Evolutionary conservation across 2,797 vertebrate species (phyloP).

Genomic region (Acrocephalus scirpaceus): DNA sequence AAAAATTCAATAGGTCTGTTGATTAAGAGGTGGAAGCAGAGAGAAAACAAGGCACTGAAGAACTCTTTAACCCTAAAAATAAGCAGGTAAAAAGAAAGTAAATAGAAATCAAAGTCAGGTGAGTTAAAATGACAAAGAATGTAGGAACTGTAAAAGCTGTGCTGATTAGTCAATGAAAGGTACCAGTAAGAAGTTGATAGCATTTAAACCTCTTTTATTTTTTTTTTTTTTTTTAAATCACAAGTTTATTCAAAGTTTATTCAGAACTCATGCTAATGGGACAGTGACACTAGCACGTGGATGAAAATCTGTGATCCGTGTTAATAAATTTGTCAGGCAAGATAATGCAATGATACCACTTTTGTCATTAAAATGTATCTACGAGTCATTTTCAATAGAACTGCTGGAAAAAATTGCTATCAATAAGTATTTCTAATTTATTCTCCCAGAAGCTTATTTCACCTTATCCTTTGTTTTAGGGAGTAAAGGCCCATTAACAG

Average conservation of each 20-base stretch:
- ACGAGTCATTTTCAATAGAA: neutral
- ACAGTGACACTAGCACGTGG: neutral
- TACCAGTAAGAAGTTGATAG: neutral
- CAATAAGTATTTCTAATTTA: neutral
- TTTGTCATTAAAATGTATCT: neutral
- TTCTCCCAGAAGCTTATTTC: neutral
- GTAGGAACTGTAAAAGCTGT: neutral
- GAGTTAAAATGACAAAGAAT: neutral
- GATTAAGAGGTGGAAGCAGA: neutral
- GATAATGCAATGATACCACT: neutral
- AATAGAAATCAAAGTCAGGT: neutral
- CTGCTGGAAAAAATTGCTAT: neutral
- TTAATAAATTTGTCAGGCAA: neutral
- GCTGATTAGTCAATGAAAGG: neutral
- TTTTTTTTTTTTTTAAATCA: neutral
- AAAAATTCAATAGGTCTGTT: neutral
- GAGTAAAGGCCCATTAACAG: neutral
- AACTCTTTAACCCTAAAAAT: neutral
- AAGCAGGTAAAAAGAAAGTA: neutral
- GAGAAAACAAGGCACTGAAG: neutral
- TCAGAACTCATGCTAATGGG: neutral
- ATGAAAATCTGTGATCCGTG: neutral
- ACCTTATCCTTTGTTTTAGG: neutral
- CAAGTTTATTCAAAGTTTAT: neutral
- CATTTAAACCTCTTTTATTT: neutral